Base-by-base conservation (phyloP, 2,113 vertebrate genomes). In the Motacilla alba region DNA sequence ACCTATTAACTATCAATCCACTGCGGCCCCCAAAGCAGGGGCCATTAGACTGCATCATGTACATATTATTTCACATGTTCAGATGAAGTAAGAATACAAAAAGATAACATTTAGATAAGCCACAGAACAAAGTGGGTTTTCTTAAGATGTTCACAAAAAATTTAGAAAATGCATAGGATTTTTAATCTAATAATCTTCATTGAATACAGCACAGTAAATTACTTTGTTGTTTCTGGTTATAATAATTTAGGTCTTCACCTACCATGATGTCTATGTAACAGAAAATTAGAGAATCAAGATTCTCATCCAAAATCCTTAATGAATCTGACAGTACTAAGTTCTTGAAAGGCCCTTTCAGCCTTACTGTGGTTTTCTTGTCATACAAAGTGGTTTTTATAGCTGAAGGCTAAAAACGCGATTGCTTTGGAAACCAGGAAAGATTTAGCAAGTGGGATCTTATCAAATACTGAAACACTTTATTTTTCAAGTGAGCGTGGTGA, bases 31-130 rank as follows among this genome's bases (percentile, higher is more conserved):
- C 28, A 58, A 93, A 76, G 23, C 22, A 41, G 59, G 26, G 21
- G 4, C 9, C 23, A 7, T 53, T 77, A 0, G 0, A 4, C 33
- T 91, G 19, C 27, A 59, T 23, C 9, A 7, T 27, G 35, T 26
- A 44, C 2, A 3, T 14, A 5, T 58, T 39, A 53, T 69, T 81
- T 74, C 31, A 52, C 9, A 10, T 17, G 37, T 70, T 74, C n/a
- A 69, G 46, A 39, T 24, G 13, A 69, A 87, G 66, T 7, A 62
- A 49, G 15, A 3, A 35, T 46, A 59, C 1, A 13, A 43, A 67
- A 37, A 35, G 37, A 3, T 44, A 49, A 11, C 6, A 22, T 2
- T 77, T 81, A 13, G 12, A 20, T 44, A 77, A 56, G 7, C 3
- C 5, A 7, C 13, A 30, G 24, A 7, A 72, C n/a, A 73, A 33